Base-by-base conservation (phyloP, 2,888 invertebrate species). In the Pollenia angustigena region DNA sequence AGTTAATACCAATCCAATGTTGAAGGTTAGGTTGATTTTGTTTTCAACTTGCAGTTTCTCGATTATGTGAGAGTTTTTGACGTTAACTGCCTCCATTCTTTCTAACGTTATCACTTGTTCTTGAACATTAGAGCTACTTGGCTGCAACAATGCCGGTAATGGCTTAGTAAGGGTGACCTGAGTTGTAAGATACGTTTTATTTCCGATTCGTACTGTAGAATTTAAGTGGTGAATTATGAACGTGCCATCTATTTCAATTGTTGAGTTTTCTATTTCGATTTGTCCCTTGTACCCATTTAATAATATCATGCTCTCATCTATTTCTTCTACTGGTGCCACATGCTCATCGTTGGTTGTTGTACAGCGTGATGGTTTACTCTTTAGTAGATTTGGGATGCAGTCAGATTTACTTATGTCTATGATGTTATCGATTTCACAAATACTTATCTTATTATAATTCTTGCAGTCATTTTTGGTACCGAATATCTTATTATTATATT, bases 401-500 rank as follows among this genome's bases (percentile, higher is more conserved):
- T 44, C 64, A 16, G 44, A 46, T 23, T 32, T 32, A 58, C 58
- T 58, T 23, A 84, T 48, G 44, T 69, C 81, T 4, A 71, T 74
- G 46, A 88, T 80, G 62, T 87, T 85, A 58, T 81, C 87, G 40
- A 40, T 64, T 62, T 82, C 79, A 54, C 87, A 52, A 23, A 64
- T 64, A 64, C 46, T 64, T 46, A 64, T 6, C 18, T 18, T 46
- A 12, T 46, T 62, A 42, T 18, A 18, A 18, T 18, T 18, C 18
- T 18, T 18, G 18, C 18, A 18, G 18, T 18, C 18, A 18, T 18
- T 42, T 40, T 69, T 52, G 78, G 50, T 46, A 64, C 68, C 68
- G 82, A 79, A 81, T 85, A 79, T 1, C 46, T 62, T 44, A 64
- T 74, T 1, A 75, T 74, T 40, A 87, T 60, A 46, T 74, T 78